Evolutionary conservation across 1,140 invertebrate species (phyloP), one percentile per base, ranked within the genome.

Genomic region (Diprion similis): DNA sequence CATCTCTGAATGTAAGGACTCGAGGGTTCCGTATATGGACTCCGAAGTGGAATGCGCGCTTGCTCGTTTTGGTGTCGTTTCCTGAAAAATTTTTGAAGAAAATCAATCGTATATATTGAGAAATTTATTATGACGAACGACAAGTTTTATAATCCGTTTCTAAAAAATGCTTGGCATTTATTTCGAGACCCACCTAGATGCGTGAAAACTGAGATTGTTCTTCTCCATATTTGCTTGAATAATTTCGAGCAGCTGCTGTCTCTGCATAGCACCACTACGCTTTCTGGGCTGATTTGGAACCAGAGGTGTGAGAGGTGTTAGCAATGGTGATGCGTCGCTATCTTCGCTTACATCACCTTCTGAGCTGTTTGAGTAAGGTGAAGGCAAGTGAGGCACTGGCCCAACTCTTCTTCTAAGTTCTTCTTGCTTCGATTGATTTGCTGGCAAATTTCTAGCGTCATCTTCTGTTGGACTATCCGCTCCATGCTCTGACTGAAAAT

Each of bases 201-300:
- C 90, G 90, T 94, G 92, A 91, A 94, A 94, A 91, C 92, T 93
- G 89, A 94, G 89, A 86, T 95, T 95, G 86, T 96, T 96, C 87
- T 96, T 95, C 86, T 96, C 95, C 95, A 97, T 96, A 84, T 96
- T 96, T 73, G 95, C 94, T 86, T 96, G 93, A 80, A 96, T 94
- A 78, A 96, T 94, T 87, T 95, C 94, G 71, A 95, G 91, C 76
- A 96, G 89, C 86, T 95, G 94, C 81, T 95, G 93, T 77, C 94
- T 90, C 82, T 96, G 95, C 76, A 95, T 88, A 73, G 93, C 93
- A 73, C 93, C 91, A 45, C 91, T 92, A 75, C 91, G 89, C 77
- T 88, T 88, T 76, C 84, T 79, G 24, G 24, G 24, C 70, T 87
- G 84, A 79, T 85, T 85, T 73, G 75, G 77, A 73, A 66, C 51